Conservation (phyloP, 2,888 invertebrate species). For the Monopis laevigella region DNA sequence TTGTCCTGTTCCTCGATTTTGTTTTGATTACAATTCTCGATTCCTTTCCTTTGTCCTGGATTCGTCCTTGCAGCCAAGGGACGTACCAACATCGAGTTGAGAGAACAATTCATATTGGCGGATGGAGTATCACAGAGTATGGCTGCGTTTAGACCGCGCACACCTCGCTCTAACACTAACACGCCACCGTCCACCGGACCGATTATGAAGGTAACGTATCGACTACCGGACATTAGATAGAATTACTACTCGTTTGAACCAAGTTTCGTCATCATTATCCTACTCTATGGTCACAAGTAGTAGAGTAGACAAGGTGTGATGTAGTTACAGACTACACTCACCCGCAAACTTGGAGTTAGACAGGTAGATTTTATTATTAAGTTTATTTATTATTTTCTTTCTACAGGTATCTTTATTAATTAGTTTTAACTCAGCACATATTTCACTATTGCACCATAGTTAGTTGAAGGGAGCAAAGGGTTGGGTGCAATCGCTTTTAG, state of each 20-base stretch:
- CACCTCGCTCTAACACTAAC: constrained; percentile 81
- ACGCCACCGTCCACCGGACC: constrained; percentile 82
- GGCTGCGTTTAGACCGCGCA: constrained; percentile 97
- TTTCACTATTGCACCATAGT: constrained; percentile 61
- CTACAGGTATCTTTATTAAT: constrained; percentile 43
- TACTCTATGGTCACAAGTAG: too few species aligned
- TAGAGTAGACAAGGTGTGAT: too few species aligned
- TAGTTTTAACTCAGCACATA: constrained; percentile 54
- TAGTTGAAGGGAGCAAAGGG: constrained; percentile 59
- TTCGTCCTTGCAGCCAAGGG: constrained; percentile 85
- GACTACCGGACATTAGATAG: too few species aligned
- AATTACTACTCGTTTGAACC: too few species aligned
- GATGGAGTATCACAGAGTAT: constrained; percentile 98
- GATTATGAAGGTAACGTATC: constrained; percentile 96
- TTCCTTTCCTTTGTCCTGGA: constrained; percentile 31
- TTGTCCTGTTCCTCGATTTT: constrained; percentile 47
- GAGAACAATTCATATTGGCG: constrained; percentile 98
- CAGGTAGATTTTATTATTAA: constrained; percentile 25
- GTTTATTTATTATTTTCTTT: constrained; percentile 32
- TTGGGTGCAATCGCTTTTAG: constrained; percentile 33
- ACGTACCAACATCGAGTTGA: constrained; percentile 99
- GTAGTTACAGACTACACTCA: too few species aligned
- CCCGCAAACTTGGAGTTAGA: too few species aligned
- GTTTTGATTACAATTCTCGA: constrained; percentile 41
- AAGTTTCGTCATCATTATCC: too few species aligned